Conservation (phyloP, 1,140 invertebrate genomes). For the Drosophila carrolli region DNA sequence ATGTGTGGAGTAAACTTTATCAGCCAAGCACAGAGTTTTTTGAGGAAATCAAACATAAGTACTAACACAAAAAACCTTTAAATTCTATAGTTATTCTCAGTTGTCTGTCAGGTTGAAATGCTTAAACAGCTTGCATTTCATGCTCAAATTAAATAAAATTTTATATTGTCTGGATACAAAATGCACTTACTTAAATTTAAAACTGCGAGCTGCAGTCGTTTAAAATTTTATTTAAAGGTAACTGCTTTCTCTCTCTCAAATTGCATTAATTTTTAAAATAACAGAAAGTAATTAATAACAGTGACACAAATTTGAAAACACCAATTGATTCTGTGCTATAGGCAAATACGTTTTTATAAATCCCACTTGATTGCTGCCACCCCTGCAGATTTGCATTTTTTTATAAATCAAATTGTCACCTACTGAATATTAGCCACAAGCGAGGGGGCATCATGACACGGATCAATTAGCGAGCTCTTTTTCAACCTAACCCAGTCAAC, state of each 20-base stretch:
- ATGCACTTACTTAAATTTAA: too few relatives aligned
- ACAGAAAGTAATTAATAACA: not conserved
- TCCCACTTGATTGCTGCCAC: not conserved
- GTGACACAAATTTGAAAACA: not conserved
- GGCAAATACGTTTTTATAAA: not conserved
- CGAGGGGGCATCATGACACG: slow-evolving; percentile 1
- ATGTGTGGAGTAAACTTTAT: slow-evolving; percentile 4
- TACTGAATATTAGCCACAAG: not conserved
- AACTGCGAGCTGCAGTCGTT: not conserved
- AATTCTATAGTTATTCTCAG: not conserved
- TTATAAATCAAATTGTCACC: not conserved
- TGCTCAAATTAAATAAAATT: too few relatives aligned
- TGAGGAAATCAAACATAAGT: slow-evolving; percentile 8
- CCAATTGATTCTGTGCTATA: not conserved
- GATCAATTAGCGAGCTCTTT: slow-evolving; percentile 33
- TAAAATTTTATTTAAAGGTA: not conserved
- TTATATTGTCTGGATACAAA: too few relatives aligned
- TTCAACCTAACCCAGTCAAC: not conserved
- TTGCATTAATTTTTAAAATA: not conserved
- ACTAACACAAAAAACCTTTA: slow-evolving; percentile 3
- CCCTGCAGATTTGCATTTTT: not conserved
- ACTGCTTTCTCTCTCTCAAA: not conserved
- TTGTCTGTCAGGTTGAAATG: too few relatives aligned
- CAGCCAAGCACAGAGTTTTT: not conserved
- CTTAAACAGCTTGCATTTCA: too few relatives aligned